Percentiles rank a stretch among this genome's conserved stretches.
phyloP scores from a whole-genome alignment of 2,113 vertebrate species.

The Rhineura floridana region DNA sequence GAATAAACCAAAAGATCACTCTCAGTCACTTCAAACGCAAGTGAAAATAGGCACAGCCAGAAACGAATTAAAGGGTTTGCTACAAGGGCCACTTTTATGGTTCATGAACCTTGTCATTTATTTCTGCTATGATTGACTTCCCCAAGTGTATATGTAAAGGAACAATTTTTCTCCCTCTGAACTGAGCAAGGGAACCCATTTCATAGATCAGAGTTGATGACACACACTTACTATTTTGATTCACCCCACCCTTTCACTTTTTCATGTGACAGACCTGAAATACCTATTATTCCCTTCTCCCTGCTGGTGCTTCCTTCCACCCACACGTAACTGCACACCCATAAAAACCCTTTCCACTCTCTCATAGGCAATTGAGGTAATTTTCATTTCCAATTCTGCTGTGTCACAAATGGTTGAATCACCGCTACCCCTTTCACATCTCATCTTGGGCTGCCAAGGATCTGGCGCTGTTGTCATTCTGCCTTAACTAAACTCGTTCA shows the following conservation, averaged over 20 bases:
- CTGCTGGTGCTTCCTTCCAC: background rate
- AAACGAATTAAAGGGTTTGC: background rate
- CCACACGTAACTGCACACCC: background rate
- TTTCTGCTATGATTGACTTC: background rate
- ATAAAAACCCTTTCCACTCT: background rate
- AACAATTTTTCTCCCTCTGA: background rate
- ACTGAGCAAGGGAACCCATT: background rate
- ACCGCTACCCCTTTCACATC: conserved; percentile 25
- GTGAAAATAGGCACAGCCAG: background rate
- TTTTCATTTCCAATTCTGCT: conserved; percentile 37
- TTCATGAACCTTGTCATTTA: background rate
- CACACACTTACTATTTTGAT: background rate
- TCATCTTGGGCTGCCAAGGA: background rate
- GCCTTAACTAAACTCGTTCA: background rate
- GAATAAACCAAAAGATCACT: background rate
- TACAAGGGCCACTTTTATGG: background rate
- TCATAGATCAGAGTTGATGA: background rate
- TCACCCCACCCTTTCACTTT: background rate
- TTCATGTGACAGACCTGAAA: background rate
- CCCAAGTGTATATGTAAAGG: background rate
- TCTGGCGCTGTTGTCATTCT: conserved; percentile 17
- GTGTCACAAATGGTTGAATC: conserved; percentile 28
- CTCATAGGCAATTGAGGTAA: background rate
- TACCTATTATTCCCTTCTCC: background rate
- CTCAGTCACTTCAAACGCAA: background rate